A percentile compares a stretch with the other conserved stretches of the same genome.
Evolutionary conservation across 92 coral and sea anemone genomes (phyloP).

Genomic region (Bergia puertoricense): DNA sequence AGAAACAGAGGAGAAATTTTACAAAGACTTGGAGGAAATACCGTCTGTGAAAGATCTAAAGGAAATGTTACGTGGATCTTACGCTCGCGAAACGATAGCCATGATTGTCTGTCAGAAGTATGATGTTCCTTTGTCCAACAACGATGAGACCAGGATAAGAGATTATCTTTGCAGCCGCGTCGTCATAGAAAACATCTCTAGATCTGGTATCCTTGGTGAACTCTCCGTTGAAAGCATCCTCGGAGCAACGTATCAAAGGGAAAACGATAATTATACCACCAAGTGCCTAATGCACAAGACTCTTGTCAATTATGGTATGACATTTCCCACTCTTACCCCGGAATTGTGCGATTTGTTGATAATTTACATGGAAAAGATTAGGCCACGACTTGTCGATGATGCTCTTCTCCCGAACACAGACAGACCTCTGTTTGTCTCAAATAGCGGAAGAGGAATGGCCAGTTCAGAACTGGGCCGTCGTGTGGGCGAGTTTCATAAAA

Average conservation of each 20-base stretch:
- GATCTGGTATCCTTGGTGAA: neutral
- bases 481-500: neutral
- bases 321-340: neutral
- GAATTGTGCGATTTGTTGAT: neutral
- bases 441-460: neutral
- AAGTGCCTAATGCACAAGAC: neutral
- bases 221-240: neutral
- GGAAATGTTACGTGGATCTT: neutral
- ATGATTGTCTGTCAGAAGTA: neutral
- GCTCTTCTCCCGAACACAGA: neutral
- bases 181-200: neutral
- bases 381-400: neutral
- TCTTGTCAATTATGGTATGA: neutral
- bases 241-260: neutral
- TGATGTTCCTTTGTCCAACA: neutral
- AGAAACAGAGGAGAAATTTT: neutral
- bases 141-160: neutral
- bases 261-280: neutral
- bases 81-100: neutral
- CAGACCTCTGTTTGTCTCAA: neutral
- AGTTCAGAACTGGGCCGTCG: neutral
- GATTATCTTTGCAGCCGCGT: neutral
- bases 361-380: neutral
- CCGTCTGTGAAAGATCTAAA: neutral
- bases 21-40: neutral